Evolutionary conservation across 2,113 vertebrate genomes (phyloP), one percentile per base, ranked within the genome.

Genomic region (Synodontis membranacea): DNA sequence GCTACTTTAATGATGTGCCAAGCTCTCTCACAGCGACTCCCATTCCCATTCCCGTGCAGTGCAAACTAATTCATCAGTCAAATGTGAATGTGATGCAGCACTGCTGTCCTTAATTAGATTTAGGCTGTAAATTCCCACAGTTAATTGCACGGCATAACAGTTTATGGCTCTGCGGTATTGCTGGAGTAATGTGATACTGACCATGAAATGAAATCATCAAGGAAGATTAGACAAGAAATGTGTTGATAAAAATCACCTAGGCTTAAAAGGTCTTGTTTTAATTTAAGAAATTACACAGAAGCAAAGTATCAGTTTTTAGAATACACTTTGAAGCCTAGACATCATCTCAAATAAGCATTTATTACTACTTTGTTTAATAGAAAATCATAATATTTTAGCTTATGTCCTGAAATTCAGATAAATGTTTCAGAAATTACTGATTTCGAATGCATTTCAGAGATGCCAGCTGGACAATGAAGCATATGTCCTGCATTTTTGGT

Each of bases 61-160:
- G 48, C 83, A 58, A 74, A 58, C 56, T 83, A 84, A 86, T 89
- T 84, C 82, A 88, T 86, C 76, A 86, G 81, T 86, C 84, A 83
- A 78, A 85, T 76, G 66, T 31, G 74, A 83, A 62, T 34, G 70
- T 88, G 80, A 72, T 81, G 72, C 86, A 84, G 83, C 62, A 64
- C 46, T 84, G 82, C 66, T 54, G 58, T 87, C 74, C 50, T 86
- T 89, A 87, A 91, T 89, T 88, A 91, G 82, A 85, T 84, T 74
- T 60, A 74, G 75, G 68, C 85, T 75, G 86, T 86, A 85, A 89
- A 89, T 87, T 84, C 68, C 84, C 37, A 52, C 58, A 84, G 83
- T 86, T 66, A 78, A 86, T 88, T 64, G 82, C 50, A 70, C 72
- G 88, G 72, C 25, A 80, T 79, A 80, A 79, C 64, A 46, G 83